A percentile compares a stretch with the other conserved stretches of the same genome.
Evolutionary conservation across 2,888 invertebrate species (phyloP).

Genomic region (Drosophila austrosaltans): DNA sequence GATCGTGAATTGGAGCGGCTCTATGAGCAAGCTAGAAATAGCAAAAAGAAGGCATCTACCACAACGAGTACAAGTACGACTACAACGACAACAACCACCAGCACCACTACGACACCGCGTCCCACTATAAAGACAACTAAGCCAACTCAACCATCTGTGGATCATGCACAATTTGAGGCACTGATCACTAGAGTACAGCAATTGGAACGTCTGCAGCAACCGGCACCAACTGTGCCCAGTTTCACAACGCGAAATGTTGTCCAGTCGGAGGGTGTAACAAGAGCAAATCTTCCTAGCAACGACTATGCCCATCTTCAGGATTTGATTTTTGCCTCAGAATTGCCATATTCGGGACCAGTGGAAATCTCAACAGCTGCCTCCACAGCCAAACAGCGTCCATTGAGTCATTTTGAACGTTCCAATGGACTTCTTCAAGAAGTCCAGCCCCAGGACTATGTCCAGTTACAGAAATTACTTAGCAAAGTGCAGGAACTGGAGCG

Average conservation of each 20-base stretch:
- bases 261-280: neutral
- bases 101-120: constrained; percentile 51
- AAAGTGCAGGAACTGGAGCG: constrained; percentile 83
- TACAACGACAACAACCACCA: constrained; percentile 46
- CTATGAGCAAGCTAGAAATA: constrained; percentile 78
- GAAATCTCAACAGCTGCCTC: constrained; percentile 79
- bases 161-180: constrained; percentile 84
- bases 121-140: constrained; percentile 27
- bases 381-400: constrained; percentile 50
- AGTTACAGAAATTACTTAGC: constrained; percentile 84
- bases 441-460: constrained; percentile 85
- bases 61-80: constrained; percentile 38
- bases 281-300: constrained; percentile 64
- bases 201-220: constrained; percentile 74
- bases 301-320: constrained; percentile 78
- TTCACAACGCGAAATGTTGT: constrained; percentile 77
- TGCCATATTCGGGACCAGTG: constrained; percentile 48
- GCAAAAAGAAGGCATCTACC: constrained; percentile 41
- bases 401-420: constrained; percentile 69
- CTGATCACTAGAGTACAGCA: constrained; percentile 84
- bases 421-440: constrained; percentile 77
- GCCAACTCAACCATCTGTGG: constrained; percentile 68
- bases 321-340: constrained; percentile 51
- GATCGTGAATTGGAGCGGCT: constrained; percentile 81
- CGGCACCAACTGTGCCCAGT: constrained; percentile 56